Percentiles rank a stretch among this genome's conserved stretches.
These are phyloP conservation scores for Hydropsyche tenuis DNA, from an alignment of 1,140 invertebrate genomes.

Conservation along the genomic window DNA sequence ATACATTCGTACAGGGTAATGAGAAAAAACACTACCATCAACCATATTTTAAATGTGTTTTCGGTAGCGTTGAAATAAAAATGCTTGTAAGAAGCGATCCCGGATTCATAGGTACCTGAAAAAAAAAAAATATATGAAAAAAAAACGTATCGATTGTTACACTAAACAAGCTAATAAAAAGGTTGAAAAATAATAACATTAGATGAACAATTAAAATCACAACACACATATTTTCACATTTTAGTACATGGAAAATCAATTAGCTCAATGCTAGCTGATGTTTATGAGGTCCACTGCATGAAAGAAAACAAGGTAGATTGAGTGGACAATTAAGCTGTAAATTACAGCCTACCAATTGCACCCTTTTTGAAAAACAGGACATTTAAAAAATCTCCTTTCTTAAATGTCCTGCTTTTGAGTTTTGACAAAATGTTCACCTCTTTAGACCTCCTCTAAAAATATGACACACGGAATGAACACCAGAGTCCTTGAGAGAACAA, in stretches of 20 bases:
- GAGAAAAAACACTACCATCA: constrained; percentile 70
- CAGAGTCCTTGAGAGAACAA: not conserved
- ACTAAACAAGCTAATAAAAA: too few species aligned
- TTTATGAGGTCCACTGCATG: too few species aligned
- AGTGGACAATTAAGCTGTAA: too few species aligned
- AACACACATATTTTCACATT: too few species aligned
- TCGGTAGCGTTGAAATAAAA: constrained; percentile 83
- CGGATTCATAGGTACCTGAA: constrained; percentile 76
- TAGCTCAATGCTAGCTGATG: too few species aligned
- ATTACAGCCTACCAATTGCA: too few species aligned
- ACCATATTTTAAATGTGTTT: constrained; percentile 81
- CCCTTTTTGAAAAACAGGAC: too few species aligned
- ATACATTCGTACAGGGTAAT: constrained; percentile 76
- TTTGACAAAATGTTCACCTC: not conserved
- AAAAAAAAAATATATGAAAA: constrained; percentile 43
- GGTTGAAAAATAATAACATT: too few species aligned
- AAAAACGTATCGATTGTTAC: not conserved
- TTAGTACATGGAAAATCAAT: too few species aligned
- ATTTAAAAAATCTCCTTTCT: not conserved
- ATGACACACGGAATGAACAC: not conserved
- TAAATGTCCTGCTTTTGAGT: not conserved
- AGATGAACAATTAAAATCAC: too few species aligned
- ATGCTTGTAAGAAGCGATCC: constrained; percentile 78
- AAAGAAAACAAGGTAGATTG: too few species aligned
- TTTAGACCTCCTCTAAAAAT: not conserved